These are phyloP conservation scores for Steatornis caripensis DNA, from an alignment of 2,113 vertebrate species.

Conservation along the genomic window DNA sequence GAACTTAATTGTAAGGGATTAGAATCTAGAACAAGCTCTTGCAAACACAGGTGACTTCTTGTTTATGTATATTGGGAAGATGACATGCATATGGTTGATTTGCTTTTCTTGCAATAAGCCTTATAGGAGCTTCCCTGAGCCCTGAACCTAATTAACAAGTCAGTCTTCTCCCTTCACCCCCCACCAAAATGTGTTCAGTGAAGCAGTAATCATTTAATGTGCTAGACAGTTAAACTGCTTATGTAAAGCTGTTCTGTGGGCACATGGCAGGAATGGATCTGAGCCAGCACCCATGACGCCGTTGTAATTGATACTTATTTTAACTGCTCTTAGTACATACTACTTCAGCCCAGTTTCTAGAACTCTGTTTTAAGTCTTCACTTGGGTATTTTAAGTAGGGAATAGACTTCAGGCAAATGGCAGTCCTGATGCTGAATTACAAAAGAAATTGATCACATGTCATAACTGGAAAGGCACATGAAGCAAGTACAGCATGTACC, in stretches of 20 bases:
- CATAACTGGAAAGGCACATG: background rate
- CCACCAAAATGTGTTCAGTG: background rate
- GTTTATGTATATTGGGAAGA: background rate
- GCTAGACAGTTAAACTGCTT: background rate
- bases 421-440: background rate
- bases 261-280: background rate
- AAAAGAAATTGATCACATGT: background rate
- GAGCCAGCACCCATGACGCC: background rate
- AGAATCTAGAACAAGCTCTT: background rate
- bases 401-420: background rate
- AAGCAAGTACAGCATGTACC: background rate
- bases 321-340: background rate
- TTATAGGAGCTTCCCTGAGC: background rate
- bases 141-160: background rate
- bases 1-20: background rate
- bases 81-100: background rate
- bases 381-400: background rate
- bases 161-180: accelerated
- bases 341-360: background rate
- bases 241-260: background rate
- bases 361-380: background rate
- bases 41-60: background rate
- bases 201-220: background rate
- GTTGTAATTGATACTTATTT: accelerated
- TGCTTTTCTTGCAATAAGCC: background rate